These are phyloP conservation scores for Steinernema scapterisci DNA, from an alignment of 2,888 invertebrate genomes.

Conservation along the genomic window DNA sequence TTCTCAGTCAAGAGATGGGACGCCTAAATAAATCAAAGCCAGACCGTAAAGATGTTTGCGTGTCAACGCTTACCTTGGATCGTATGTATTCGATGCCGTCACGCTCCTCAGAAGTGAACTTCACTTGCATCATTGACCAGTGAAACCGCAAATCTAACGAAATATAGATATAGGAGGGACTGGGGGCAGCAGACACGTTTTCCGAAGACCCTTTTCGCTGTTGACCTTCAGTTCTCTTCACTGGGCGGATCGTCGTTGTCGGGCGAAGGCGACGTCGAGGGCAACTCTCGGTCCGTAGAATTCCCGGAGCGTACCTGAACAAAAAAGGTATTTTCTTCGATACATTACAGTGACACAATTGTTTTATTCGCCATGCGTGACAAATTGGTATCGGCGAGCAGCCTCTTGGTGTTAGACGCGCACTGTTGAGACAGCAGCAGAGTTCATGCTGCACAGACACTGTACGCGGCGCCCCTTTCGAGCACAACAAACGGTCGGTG, in stretches of 20 bases:
- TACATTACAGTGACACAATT: slow-evolving; percentile 1
- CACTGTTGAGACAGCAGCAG: neutral
- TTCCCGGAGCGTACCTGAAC: slow-evolving; percentile 7
- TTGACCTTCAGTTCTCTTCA: slow-evolving; percentile 3
- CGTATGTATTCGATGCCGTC: slow-evolving; percentile 43
- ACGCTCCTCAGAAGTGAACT: slow-evolving; percentile 33
- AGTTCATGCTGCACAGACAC: neutral
- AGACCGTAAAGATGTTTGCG: neutral
- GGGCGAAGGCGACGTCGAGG: neutral
- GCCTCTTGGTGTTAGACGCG: neutral
- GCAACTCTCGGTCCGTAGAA: slow-evolving; percentile 1
- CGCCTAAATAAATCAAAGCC: neutral
- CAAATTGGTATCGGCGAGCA: neutral
- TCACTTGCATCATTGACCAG: neutral
- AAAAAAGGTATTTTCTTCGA: neutral
- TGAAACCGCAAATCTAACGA: neutral
- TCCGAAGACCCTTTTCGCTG: slow-evolving; percentile 3
- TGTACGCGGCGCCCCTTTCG: no score
- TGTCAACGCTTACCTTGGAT: slow-evolving; percentile 39
- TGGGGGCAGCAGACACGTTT: neutral
- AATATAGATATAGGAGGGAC: slow-evolving; percentile 1
- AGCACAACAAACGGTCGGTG: no score
- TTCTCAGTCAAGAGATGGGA: slow-evolving; percentile 42
- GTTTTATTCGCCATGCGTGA: slow-evolving; percentile 16
- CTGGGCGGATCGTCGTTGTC: slow-evolving; percentile 22